Evolutionary conservation across 2,113 vertebrate species (phyloP).

Genomic region (Sinocyclocheilus grahami): DNA sequence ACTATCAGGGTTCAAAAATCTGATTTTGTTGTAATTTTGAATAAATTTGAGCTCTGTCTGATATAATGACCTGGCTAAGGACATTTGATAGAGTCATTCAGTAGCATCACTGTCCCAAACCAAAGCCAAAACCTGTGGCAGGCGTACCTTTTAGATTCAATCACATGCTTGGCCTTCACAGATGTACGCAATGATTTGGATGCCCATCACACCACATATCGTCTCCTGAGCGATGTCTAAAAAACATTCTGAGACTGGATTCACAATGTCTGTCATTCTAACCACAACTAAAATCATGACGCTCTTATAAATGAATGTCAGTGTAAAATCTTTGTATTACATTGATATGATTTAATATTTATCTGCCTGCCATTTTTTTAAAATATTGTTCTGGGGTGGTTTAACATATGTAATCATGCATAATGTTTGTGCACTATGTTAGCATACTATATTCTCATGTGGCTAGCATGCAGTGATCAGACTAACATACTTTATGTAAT

Average conservation of each 20-base stretch:
- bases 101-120: neutral
- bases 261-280: neutral
- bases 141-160: slow-evolving; percentile 1
- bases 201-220: neutral
- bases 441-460: neutral
- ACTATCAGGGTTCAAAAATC: neutral
- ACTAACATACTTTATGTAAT: neutral
- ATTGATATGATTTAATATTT: neutral
- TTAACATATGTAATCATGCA: neutral
- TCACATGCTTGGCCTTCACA: slow-evolving; percentile 5
- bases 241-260: neutral
- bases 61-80: neutral
- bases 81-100: slow-evolving; percentile 1
- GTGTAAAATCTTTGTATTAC: neutral
- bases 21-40: no score
- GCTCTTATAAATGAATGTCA: neutral
- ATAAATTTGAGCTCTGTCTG: no score
- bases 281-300: neutral
- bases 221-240: neutral
- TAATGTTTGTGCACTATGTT: no score
- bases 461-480: neutral
- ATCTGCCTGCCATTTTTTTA: no score
- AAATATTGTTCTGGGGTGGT: neutral
- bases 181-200: slow-evolving; percentile 5
- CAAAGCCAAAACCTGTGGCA: neutral